A percentile compares a stretch with the other conserved stretches of the same genome.
Conservation (phyloP, 2,888 invertebrate species). For the Meteorus cinctellus region DNA sequence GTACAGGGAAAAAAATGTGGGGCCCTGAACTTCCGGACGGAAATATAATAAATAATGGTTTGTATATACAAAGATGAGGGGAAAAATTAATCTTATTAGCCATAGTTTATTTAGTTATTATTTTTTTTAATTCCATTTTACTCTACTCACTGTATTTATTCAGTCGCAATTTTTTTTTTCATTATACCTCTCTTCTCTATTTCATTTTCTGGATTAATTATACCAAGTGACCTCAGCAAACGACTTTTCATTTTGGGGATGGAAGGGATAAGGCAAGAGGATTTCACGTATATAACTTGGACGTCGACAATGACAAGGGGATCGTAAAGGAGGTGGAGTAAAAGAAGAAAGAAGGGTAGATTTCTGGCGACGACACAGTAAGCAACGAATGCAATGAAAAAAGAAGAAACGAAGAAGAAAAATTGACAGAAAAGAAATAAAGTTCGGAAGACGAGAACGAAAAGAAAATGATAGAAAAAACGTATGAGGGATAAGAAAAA, state of each 20-base stretch:
- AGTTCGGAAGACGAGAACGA: not conserved
- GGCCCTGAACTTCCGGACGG: not conserved
- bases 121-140: not conserved
- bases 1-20: not conserved
- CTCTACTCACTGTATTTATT: not conserved
- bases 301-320: slow-evolving; percentile 22
- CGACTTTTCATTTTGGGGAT: slow-evolving; percentile 23
- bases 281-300: slow-evolving; percentile 32
- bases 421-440: not conserved
- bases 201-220: slow-evolving; percentile 34
- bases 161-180: not conserved
- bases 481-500: not conserved
- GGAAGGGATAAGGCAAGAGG: slow-evolving; percentile 22
- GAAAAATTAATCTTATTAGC: not conserved
- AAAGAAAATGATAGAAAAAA: not conserved
- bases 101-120: not conserved
- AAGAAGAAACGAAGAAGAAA: slow-evolving; percentile 7
- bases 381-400: slow-evolving; percentile 11
- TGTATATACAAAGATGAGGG: slow-evolving; percentile 9
- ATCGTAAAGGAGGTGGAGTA: not conserved
- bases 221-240: slow-evolving; percentile 30
- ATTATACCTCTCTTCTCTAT: slow-evolving; percentile 8
- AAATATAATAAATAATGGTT: slow-evolving; percentile 19
- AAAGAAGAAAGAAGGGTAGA: slow-evolving; percentile 2
- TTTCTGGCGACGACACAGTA: slow-evolving; percentile 30